Percentiles rank a stretch among this genome's conserved stretches.
Conservation (phyloP, 2,113 vertebrate species). For the Colinus virginianus region DNA sequence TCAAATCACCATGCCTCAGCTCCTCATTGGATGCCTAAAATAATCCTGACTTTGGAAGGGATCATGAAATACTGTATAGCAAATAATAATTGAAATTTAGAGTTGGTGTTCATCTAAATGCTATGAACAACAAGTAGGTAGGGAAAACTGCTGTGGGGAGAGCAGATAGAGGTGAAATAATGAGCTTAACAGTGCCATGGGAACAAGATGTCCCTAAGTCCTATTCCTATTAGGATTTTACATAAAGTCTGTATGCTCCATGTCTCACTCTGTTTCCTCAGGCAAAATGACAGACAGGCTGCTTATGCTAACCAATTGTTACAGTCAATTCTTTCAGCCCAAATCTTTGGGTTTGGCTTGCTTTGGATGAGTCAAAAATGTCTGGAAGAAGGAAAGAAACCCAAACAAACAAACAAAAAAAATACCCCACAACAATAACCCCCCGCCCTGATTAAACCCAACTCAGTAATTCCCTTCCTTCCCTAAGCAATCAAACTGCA, state of each 20-base stretch:
- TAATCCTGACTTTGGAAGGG: neutral
- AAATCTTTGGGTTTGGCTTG: neutral
- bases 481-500: neutral
- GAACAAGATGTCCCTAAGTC: slow-evolving; percentile 24
- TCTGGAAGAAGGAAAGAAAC: neutral
- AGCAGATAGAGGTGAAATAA: slow-evolving; percentile 42
- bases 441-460: neutral
- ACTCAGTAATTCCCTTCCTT: neutral
- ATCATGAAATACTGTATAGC: neutral
- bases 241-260: neutral
- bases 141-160: neutral
- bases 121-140: neutral
- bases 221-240: slow-evolving; percentile 35
- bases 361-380: neutral
- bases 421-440: neutral
- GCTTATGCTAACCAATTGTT: slow-evolving; percentile 6
- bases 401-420: neutral
- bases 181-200: neutral
- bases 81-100: slow-evolving; percentile 35
- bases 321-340: neutral
- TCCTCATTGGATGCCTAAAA: slow-evolving; percentile 14
- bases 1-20: neutral
- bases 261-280: slow-evolving; percentile 22
- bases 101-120: neutral
- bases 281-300: slow-evolving; percentile 17